Conservation (phyloP, 1,140 invertebrate species). For the Liolophura sinensis region DNA sequence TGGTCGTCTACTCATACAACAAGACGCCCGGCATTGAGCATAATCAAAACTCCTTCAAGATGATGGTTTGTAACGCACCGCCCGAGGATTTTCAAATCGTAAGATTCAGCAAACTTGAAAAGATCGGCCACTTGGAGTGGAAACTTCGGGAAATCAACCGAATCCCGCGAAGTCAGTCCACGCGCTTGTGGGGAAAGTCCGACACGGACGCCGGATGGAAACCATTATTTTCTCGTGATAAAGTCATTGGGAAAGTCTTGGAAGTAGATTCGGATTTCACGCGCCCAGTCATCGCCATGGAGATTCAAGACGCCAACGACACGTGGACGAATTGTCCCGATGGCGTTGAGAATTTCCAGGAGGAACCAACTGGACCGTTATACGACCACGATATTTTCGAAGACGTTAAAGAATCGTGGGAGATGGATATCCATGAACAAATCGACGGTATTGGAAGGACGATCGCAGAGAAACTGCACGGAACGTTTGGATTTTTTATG, state of each 20-base stretch:
- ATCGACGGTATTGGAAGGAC: conserved; percentile 49
- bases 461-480: conserved; percentile 45
- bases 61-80: conserved; percentile 40
- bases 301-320: conserved; percentile 32
- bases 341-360: conserved; percentile 23
- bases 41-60: conserved; percentile 50
- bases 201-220: conserved; percentile 47
- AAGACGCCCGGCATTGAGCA: conserved; percentile 49
- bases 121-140: conserved; percentile 49
- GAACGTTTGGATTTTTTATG: conserved; percentile 48
- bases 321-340: conserved; percentile 34
- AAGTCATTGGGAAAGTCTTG: conserved; percentile 40
- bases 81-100: conserved; percentile 50
- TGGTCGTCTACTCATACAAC: conserved; percentile 49
- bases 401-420: conserved; percentile 49
- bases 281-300: conserved; percentile 41
- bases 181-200: conserved; percentile 46
- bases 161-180: conserved; percentile 28
- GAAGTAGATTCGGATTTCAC: conserved; percentile 52
- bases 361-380: conserved; percentile 29
- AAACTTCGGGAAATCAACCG: conserved; percentile 40
- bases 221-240: conserved; percentile 39
- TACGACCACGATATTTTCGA: conserved; percentile 49
- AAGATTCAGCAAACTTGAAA: conserved; percentile 54
- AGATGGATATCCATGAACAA: conserved; percentile 53